Evolutionary conservation across 1,140 invertebrate species (phyloP).

Genomic region (Globodera ellingtonae): DNA sequence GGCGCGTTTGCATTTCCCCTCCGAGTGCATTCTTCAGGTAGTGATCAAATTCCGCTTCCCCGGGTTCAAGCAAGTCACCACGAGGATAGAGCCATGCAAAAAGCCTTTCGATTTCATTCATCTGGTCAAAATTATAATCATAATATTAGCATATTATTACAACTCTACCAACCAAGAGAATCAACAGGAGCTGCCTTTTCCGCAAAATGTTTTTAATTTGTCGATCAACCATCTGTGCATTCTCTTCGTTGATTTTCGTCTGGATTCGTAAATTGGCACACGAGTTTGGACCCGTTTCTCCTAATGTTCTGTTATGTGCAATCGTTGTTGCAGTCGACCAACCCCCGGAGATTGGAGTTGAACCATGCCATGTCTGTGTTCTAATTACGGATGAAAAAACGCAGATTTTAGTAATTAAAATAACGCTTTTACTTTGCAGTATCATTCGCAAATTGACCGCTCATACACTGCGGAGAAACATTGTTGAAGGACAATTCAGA

Average conservation of each 20-base stretch:
- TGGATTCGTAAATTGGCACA: conserved; percentile 14
- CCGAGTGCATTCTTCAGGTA: conserved; percentile 79
- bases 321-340: conserved; percentile 52
- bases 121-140: conserved; percentile 67
- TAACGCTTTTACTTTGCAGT: conserved; percentile 1
- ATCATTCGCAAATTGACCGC: conserved; percentile 37
- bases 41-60: conserved; percentile 73
- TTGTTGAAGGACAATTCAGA: conserved; percentile 30
- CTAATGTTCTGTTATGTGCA: conserved; percentile 69
- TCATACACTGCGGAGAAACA: conserved; percentile 30
- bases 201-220: conserved; percentile 83
- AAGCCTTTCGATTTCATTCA: conserved; percentile 89
- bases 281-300: not conserved
- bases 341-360: conserved; percentile 28
- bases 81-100: conserved; percentile 93
- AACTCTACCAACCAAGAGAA: conserved; percentile 73
- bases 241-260: conserved; percentile 68
- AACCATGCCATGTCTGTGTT: conserved; percentile 43
- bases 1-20: conserved; percentile 52
- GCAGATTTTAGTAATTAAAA: not conserved
- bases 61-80: conserved; percentile 56
- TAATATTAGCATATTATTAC: not conserved
- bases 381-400: not conserved
- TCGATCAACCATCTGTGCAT: conserved; percentile 43
- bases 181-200: conserved; percentile 89